Percentiles rank a stretch among this genome's conserved stretches.
phyloP scores from a whole-genome alignment of 2,888 invertebrate species.

The Beris chalybata region DNA sequence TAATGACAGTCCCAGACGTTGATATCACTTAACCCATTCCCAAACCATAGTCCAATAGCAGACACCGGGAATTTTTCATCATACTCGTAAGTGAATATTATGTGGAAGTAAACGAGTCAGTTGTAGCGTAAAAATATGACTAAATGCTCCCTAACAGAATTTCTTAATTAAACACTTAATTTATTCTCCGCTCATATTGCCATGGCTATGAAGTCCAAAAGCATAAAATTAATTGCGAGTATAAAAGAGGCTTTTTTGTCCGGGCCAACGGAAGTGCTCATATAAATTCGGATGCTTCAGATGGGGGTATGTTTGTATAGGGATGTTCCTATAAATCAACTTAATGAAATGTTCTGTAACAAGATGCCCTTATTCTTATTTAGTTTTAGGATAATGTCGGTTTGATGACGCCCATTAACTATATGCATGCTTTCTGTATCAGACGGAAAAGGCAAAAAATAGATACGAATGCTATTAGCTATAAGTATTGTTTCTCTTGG shows the following conservation, averaged over 20 bases:
- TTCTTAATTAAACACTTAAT: constrained; percentile 33
- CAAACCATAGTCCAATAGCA: too few relatives aligned
- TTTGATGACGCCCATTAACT: constrained; percentile 31
- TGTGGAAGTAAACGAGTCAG: background rate
- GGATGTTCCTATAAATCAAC: constrained; percentile 29
- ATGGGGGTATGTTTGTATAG: constrained; percentile 10
- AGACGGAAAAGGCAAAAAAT: too few relatives aligned
- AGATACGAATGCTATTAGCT: too few relatives aligned
- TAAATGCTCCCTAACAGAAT: constrained; percentile 25
- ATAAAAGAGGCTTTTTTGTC: constrained; percentile 29
- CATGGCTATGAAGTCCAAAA: constrained; percentile 28
- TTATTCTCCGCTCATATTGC: constrained; percentile 26
- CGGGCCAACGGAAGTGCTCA: constrained; percentile 10
- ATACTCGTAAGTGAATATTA: too few relatives aligned
- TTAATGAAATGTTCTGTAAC: constrained; percentile 31
- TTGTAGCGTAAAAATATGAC: constrained; percentile 21
- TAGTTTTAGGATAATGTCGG: constrained; percentile 32
- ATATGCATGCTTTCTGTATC: constrained; percentile 5
- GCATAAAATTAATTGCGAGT: constrained; percentile 31
- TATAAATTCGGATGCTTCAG: constrained; percentile 12
- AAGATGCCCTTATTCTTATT: constrained; percentile 31
- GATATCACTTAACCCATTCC: too few relatives aligned
- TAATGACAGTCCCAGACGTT: too few relatives aligned
- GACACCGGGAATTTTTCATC: too few relatives aligned
- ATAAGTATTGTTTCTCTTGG: too few relatives aligned